phyloP scores from a whole-genome alignment of 1,140 invertebrate species.

The Steinernema feltiae region DNA sequence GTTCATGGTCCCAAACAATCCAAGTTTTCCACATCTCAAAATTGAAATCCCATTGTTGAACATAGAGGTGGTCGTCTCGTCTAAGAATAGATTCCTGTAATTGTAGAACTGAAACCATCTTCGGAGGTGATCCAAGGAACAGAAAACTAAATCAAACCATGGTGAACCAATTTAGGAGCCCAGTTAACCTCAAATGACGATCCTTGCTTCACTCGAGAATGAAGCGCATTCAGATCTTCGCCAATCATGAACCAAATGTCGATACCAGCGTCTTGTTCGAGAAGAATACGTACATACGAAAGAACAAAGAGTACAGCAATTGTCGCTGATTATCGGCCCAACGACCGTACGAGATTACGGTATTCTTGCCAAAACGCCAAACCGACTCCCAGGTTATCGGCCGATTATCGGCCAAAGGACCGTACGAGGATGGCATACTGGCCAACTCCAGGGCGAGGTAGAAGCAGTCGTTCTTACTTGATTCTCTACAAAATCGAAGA shows the following conservation, averaged over 20 bases:
- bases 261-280: slow-evolving; percentile 49
- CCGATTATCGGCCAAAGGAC: slow-evolving; percentile 18
- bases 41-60: slow-evolving; percentile 60
- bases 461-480: slow-evolving; percentile 49
- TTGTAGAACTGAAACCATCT: slow-evolving; percentile 44
- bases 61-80: slow-evolving; percentile 61
- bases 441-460: slow-evolving; percentile 51
- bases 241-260: slow-evolving; percentile 55
- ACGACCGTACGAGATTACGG: slow-evolving; percentile 93
- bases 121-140: slow-evolving; percentile 51
- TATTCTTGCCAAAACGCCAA: slow-evolving; percentile 71
- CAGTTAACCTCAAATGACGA: slow-evolving; percentile 46
- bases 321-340: slow-evolving; percentile 95
- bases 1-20: slow-evolving; percentile 61
- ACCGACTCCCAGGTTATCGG: slow-evolving; percentile 53
- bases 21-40: slow-evolving; percentile 60
- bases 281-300: slow-evolving; percentile 61
- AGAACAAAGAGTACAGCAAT: slow-evolving; percentile 90
- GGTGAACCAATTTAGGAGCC: neutral
- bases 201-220: slow-evolving; percentile 44
- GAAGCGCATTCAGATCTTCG: slow-evolving; percentile 54
- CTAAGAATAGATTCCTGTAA: slow-evolving; percentile 42
- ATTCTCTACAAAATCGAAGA: neutral
- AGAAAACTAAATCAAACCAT: slow-evolving; percentile 35
- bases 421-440: slow-evolving; percentile 51